Conservation (phyloP, 2,888 invertebrate genomes). For the Micropterix aruncella region DNA sequence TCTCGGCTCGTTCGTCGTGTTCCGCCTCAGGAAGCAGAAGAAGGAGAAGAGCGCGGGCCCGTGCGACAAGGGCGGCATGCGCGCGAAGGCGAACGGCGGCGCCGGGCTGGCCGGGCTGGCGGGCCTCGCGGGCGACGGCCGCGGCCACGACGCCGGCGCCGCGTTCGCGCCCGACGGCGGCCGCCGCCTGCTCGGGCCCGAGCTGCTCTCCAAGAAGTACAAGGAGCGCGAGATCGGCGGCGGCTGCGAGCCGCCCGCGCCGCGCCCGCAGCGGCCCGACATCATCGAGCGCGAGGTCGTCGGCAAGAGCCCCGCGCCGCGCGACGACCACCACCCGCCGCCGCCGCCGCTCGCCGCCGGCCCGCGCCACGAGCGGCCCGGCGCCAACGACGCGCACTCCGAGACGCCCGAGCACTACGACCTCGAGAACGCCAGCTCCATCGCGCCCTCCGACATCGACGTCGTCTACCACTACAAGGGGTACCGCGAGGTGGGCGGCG, state of each 20-base stretch:
- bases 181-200: slow-evolving; percentile 73
- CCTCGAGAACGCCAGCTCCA: slow-evolving; percentile 92
- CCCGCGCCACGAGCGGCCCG: slow-evolving; percentile 58
- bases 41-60: slow-evolving; percentile 65
- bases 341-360: slow-evolving; percentile 58
- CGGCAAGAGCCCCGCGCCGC: slow-evolving; percentile 66
- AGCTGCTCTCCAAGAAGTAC: slow-evolving; percentile 76
- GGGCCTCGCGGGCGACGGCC: slow-evolving; percentile 55
- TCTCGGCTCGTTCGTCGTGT: slow-evolving; percentile 83
- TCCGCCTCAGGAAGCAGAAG: slow-evolving; percentile 74
- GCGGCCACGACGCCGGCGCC: slow-evolving; percentile 55
- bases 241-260: slow-evolving; percentile 51
- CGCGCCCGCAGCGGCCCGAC: slow-evolving; percentile 81
- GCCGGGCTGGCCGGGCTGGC: slow-evolving; percentile 55
- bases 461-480: slow-evolving; percentile 94
- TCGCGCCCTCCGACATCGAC: slow-evolving; percentile 94
- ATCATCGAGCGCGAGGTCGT: slow-evolving; percentile 85
- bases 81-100: slow-evolving; percentile 65
- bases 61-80: slow-evolving; percentile 53
- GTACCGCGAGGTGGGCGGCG: slow-evolving; percentile 72
- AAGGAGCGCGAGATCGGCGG: slow-evolving; percentile 73
- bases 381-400: slow-evolving; percentile 59
- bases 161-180: slow-evolving; percentile 57
- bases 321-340: slow-evolving; percentile 69
- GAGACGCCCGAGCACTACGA: slow-evolving; percentile 90